Conservation (phyloP, 1,140 invertebrate species). For the Bombus vancouverensis region DNA sequence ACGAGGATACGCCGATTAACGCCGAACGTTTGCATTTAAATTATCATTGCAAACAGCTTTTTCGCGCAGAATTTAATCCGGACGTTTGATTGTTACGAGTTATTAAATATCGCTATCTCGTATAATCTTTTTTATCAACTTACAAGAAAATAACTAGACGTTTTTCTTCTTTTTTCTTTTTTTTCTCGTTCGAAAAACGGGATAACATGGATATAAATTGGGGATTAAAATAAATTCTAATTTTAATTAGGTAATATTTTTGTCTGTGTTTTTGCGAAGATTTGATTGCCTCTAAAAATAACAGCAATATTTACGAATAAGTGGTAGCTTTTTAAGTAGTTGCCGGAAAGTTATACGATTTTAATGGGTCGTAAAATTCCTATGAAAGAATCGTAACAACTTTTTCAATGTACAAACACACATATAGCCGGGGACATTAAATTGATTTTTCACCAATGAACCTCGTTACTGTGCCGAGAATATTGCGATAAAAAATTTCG, state of each 20-base stretch:
- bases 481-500: background rate
- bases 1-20: background rate
- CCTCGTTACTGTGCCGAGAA: background rate
- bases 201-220: background rate
- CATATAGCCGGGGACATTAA: background rate
- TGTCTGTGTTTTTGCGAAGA: background rate
- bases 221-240: background rate
- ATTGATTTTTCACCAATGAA: constrained; percentile 7
- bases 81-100: background rate
- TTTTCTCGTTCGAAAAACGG: background rate
- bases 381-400: constrained; percentile 22
- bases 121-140: background rate
- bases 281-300: background rate
- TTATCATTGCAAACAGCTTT: background rate
- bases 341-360: background rate
- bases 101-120: background rate
- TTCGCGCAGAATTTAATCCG: background rate
- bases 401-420: background rate
- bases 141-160: background rate
- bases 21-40: background rate
- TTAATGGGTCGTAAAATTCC: constrained; percentile 10
- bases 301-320: background rate
- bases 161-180: background rate
- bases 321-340: background rate
- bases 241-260: background rate